Base-by-base conservation (phyloP, 2,888 invertebrate genomes). In the Conus canariensis region DNA sequence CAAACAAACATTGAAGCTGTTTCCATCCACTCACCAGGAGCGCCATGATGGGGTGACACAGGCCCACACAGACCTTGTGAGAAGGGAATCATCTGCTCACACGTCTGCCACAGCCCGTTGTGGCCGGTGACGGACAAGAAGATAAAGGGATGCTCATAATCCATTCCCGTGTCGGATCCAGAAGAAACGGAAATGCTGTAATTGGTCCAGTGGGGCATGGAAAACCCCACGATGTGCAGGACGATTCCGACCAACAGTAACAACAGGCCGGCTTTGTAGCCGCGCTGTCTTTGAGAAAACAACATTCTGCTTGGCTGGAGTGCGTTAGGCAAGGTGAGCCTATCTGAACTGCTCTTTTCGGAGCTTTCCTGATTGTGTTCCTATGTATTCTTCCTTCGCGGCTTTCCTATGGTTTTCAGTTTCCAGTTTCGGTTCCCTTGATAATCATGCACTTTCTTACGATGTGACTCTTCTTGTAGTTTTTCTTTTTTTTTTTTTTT, bases 81-180 rank as follows among this genome's bases (percentile, higher is more conserved):
- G 77, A 77, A 77, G 1, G 30, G 30, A 30, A 30, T 8, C 16
- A 56, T 10, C 19, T 10, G 7, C 0, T 22, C 85, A 85, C 85
- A 85, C 10, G 59, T 85, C 25, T 60, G 58, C 85, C 85, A 85
- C 59, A 85, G 85, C 9, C 85, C 85, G n/a, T 85, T 85, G 60
- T 85, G 10, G n/a, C 85, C 85, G 22, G 4, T 85, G 22, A 85
- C 3, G 58, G 59, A n/a, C 58, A 58, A 19, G 8, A 59, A 59
- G 59, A 59, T 6, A 14, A 10, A 85, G 22, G 85, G 85, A 12
- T 85, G n/a, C 7, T n/a, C 56, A n/a, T 14, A 5, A 45, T 12
- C 10, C 59, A 59, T 59, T 9, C 85, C 85, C 16, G 64, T 64
- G 64, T 64, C 64, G 45, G n/a, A 12, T 7, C 85, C 85, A 19